Evolutionary conservation across 2,888 invertebrate genomes (phyloP), one percentile per base, ranked within the genome.

Genomic region (Zelleria hepariella): DNA sequence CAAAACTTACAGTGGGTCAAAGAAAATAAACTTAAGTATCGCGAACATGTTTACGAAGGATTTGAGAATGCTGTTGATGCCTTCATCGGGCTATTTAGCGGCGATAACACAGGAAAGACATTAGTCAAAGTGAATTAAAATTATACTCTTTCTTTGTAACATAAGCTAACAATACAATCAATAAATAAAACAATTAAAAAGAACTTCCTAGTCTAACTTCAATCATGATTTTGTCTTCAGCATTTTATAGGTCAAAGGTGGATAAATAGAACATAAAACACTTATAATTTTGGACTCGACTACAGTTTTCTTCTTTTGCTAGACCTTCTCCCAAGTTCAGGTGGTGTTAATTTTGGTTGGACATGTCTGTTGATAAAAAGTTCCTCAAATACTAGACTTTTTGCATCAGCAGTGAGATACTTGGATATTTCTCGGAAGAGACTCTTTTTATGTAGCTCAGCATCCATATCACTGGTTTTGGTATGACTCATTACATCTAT

Each of bases 31-130:
- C 70, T 95, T 2, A 90, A 91, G 67, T 92, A 91, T 68, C 82
- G 78, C 60, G 94, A 94, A 78, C 92, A 93, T 1, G 70, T 92
- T 2, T 91, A 91, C 0, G 78, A 91, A 48, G 94, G 93, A 23
- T 94, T 94, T 70, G 92, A 93, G 63, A 91, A 91, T 60, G 90
- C 92, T 75, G 90, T 89, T 2, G 80, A 91, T 51, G 93, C 94
- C 27, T 93, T 94, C 65, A 82, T 90, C 63, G 92, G 90, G 15
- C 81, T 94, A 73, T 82, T 87, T 57, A 75, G 65, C 55, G 94
- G 94, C 18, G 89, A 89, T 32, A 94, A 93, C 72, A 83, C 80
- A 24, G 94, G 94, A 61, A 94, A 94, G 83, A 90, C 92, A 59
- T 77, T 94, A 62, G 90, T 94, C 3, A 90, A 91, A 83, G 85